Conservation (phyloP, 1,140 invertebrate genomes). For the Scaptodrosophila lebanonensis region DNA sequence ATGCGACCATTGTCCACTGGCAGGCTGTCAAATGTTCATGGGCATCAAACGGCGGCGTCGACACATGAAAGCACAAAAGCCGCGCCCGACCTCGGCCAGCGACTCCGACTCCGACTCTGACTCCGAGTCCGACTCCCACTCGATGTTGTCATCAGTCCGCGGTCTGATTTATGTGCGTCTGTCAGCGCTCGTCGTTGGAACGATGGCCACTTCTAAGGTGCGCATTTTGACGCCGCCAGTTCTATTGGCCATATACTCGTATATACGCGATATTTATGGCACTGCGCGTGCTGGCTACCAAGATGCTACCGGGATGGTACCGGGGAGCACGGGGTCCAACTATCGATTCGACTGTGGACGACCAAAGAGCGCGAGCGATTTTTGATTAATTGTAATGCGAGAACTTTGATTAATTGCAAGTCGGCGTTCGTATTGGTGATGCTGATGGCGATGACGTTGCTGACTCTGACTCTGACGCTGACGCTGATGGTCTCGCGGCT, state of each 20-base stretch:
- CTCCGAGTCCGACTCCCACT: not conserved
- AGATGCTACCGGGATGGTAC: too few relatives aligned
- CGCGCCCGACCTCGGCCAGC: slow-evolving; percentile 11
- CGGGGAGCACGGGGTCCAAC: too few relatives aligned
- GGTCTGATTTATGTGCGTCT: slow-evolving; percentile 41
- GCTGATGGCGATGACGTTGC: too few relatives aligned
- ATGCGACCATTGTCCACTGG: too few relatives aligned
- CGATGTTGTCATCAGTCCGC: too few relatives aligned
- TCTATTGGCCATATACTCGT: slow-evolving; percentile 48
- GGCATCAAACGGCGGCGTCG: slow-evolving; percentile 62
- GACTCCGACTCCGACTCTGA: not conserved
- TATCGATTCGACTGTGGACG: too few relatives aligned
- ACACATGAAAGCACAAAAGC: slow-evolving; percentile 57
- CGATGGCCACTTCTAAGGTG: slow-evolving; percentile 47
- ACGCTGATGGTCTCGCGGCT: too few relatives aligned
- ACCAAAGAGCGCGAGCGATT: too few relatives aligned
- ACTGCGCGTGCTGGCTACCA: too few relatives aligned
- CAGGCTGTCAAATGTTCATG: slow-evolving; percentile 67
- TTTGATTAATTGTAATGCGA: slow-evolving; percentile 73
- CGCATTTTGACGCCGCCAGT: slow-evolving; percentile 70
- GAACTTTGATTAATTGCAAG: slow-evolving; percentile 70
- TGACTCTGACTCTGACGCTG: too few relatives aligned
- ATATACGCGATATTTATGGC: slow-evolving; percentile 53
- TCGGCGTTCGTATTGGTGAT: not conserved
- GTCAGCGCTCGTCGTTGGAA: slow-evolving; percentile 26